Base-by-base conservation (phyloP, 2,113 vertebrate species). In the Calcarius ornatus region DNA sequence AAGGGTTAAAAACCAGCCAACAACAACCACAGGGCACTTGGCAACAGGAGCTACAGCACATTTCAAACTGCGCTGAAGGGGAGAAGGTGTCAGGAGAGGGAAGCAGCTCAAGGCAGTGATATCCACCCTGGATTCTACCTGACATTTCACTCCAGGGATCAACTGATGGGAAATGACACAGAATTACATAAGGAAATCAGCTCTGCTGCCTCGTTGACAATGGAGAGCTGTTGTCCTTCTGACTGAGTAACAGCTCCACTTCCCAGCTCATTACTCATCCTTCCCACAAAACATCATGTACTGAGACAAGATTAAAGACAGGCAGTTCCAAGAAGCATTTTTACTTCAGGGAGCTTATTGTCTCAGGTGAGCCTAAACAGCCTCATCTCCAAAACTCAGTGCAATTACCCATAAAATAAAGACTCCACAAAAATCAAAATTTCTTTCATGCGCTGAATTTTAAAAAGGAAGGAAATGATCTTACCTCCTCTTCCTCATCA, bases 401-500 rank as follows among this genome's bases (percentile, higher is more conserved):
- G 56, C 51, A 72, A 66, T 45, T 47, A 54, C 8, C 25, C 40
- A 11, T 15, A 35, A 91, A 83, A 63, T 9, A 69, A 81, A 75
- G 60, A 11, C 18, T 19, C 22, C 8, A 17, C 12, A 54, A 65
- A 80, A 66, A 65, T 7, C 35, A 50, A 40, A 15, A 19, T 33
- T 64, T 40, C 53, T 68, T 63, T 12, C 22, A 53, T 16, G 69
- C 64, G 60, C 20, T 81, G 43, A 35, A 76, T 64, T 81, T 59
- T 37, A 65, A 84, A 72, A 90, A 22, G 22, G 6, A 50, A 51
- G 25, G n/a, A 66, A n/a, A 69, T 2, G 3, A 28, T 70, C 97
- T 97, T 92, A 98, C 97, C 98, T 98, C 98, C 65, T 98, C 98
- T 54, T 99, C 98, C 50, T 97, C 99, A 96, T 99, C 99, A 79